A percentile compares a stretch with the other conserved stretches of the same genome.
These are phyloP conservation scores for Mesorhabditis belari DNA, from an alignment of 2,888 invertebrate species.

Conservation along the genomic window DNA sequence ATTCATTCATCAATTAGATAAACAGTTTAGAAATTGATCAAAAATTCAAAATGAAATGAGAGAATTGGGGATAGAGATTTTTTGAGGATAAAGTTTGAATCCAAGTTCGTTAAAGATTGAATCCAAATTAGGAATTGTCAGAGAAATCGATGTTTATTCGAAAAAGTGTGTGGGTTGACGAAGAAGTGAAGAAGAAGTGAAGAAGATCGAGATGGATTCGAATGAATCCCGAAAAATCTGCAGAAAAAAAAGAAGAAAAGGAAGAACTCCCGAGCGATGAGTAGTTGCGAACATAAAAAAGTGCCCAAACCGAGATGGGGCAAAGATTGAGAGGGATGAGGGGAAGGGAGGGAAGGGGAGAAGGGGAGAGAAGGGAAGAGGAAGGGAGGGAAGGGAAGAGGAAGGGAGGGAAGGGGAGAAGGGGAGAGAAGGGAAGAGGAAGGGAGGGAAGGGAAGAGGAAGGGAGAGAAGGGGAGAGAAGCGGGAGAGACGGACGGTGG, in stretches of 20 bases:
- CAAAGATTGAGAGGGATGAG: constrained; percentile 7
- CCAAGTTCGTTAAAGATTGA: not conserved
- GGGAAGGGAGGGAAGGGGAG: constrained; percentile 10
- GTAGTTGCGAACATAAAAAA: constrained; percentile 16
- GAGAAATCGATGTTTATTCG: not conserved
- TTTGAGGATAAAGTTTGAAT: too few species aligned
- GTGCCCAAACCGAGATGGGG: constrained; percentile 10
- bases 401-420: constrained; percentile 4
- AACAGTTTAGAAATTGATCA: too few species aligned
- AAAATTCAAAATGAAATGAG: too few species aligned
- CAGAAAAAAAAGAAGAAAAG: too few species aligned
- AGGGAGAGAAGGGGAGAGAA: not conserved
- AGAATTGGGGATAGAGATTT: too few species aligned
- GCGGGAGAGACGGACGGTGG: not conserved
- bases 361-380: constrained; percentile 5
- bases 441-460: not conserved
- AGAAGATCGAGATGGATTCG: too few species aligned
- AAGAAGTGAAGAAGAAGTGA: not conserved
- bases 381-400: constrained; percentile 1
- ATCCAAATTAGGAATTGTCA: not conserved
- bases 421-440: not conserved
- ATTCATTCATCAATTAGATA: too few species aligned
- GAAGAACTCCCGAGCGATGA: too few species aligned
- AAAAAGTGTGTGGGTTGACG: not conserved
- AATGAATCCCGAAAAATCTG: constrained; percentile 7